Conservation (phyloP, 2,888 invertebrate species). For the Nephrotoma guestfalica region DNA sequence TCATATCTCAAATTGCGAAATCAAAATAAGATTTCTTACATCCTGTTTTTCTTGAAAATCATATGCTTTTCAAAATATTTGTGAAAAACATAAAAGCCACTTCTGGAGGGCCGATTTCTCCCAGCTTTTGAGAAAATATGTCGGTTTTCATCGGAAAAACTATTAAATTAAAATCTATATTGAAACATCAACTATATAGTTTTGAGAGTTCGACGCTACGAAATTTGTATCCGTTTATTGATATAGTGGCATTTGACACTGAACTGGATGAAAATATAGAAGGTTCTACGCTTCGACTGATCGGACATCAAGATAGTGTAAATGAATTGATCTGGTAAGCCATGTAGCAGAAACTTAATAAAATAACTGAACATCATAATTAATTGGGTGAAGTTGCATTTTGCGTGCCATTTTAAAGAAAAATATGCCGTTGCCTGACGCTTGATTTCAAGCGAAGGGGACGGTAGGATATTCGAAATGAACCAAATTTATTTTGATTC, state of each 20-base stretch:
- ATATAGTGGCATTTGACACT: slow-evolving; percentile 45
- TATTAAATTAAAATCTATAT: slow-evolving; percentile 39
- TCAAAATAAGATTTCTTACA: too few relatives aligned
- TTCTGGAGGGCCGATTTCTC: too few relatives aligned
- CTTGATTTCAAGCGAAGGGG: background rate
- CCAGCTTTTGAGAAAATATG: too few relatives aligned
- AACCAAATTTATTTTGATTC: background rate
- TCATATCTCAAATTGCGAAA: too few relatives aligned
- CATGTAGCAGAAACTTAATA: background rate
- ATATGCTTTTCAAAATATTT: too few relatives aligned
- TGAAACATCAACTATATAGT: slow-evolving; percentile 43
- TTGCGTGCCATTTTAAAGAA: background rate
- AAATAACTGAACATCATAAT: background rate
- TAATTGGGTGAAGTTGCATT: background rate
- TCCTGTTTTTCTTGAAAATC: too few relatives aligned
- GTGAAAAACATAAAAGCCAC: too few relatives aligned
- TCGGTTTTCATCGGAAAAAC: slow-evolving; percentile 43
- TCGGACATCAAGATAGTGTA: slow-evolving; percentile 21
- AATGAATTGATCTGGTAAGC: slow-evolving; percentile 13
- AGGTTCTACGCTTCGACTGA: slow-evolving; percentile 18
- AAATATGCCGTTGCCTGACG: background rate
- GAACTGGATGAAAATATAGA: slow-evolving; percentile 27
- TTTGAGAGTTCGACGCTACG: slow-evolving; percentile 55
- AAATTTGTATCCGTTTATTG: slow-evolving; percentile 42
- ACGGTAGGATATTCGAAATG: background rate